Evolutionary conservation across 2,888 invertebrate genomes (phyloP), one percentile per base, ranked within the genome.

Genomic region (Gibbula magus): DNA sequence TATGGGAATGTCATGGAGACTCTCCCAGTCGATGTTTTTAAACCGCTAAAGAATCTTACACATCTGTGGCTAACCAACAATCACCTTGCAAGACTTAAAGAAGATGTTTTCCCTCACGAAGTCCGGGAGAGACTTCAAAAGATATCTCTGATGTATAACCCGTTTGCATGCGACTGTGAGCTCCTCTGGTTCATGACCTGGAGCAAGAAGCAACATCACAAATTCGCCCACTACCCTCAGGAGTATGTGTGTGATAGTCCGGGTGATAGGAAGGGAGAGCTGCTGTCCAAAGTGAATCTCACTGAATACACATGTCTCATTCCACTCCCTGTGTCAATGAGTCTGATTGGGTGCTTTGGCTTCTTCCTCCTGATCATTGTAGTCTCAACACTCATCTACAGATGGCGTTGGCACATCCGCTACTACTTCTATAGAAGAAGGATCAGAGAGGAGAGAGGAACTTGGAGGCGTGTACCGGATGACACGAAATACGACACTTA

Each of bases 131-230:
- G 22, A 29, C 61, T 61, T 61, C 1, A 10, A 3, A 10, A 10
- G 2, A 29, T 25, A 29, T 16, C 16, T 29, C 18, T 61, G 16
- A 61, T 61, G 61, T 29, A 61, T 18, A 61, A 61, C 29, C 61
- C 61, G 16, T 61, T 61, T 61, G 61, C 61, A 61, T 61, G 61
- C 18, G 25, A 61, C 61, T 61, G 61, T 61, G 61, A 61, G 29
- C 61, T 61, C n/a, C 61, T 61, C 29, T 61, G 61, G 61, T 61
- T 61, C 29, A 16, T 61, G 25, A 61, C 10, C 0, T 61, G 61
- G 61, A 61, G 16, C 25, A 61, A 61, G 61, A 13, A 25, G 3
- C 29, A 61, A 4, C 29, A 18, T 29, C 20, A 61, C 3, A 61
- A 25, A 8, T 61, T 61, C 29, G 25, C 13, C 25, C 29, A 29